Base-by-base conservation (phyloP, 2,113 vertebrate species). In the Notechis scutatus region DNA sequence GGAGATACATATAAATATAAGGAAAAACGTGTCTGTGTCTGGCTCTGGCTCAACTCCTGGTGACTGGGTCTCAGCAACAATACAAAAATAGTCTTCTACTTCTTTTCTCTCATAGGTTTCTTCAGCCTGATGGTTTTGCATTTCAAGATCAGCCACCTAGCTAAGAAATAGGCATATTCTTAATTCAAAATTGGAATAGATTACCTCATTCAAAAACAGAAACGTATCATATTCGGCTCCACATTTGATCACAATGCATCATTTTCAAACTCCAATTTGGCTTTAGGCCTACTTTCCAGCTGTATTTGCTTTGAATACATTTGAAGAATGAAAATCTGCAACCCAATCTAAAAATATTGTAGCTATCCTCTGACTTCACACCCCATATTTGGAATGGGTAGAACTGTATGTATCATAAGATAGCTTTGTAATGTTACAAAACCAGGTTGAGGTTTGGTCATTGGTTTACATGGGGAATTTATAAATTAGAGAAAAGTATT, bases 401-500 rank as follows among this genome's bases (percentile, higher is more conserved):
- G 14, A 34, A 34, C 12, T 74, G 14, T 74, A 74, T 74, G 14
- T 74, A 74, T 74, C 64, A 74, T 74, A 74, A 74, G n/a, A 74
- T 34, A n/a, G 61, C 14, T 69, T 69, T 69, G 64, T 34, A 34
- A 74, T 34, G 1, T 69, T n/a, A 69, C 14, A 34, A 34, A 34
- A 74, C 14, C n/a, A 14, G 1, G 50, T 24, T 94, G 90, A 94
- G 1, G 24, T 14, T 24, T 89, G 94, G 93, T 89, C 93, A 45
- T 95, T 94, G 92, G 93, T 92, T 94, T 90, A 95, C 94, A 74
- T 34, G 64, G 5, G 14, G 14, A 74, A 74, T 74, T 74, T 74
- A 47, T 9, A 95, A 14, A 42, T 39, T 74, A 87, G 45, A 26
- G 26, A 94, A 94, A 93, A 93, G 81, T 34, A 34, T 34, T 74